These are phyloP conservation scores for Urosaurus nigricauda DNA, from an alignment of 2,797 vertebrate genomes.

Conservation along the genomic window DNA sequence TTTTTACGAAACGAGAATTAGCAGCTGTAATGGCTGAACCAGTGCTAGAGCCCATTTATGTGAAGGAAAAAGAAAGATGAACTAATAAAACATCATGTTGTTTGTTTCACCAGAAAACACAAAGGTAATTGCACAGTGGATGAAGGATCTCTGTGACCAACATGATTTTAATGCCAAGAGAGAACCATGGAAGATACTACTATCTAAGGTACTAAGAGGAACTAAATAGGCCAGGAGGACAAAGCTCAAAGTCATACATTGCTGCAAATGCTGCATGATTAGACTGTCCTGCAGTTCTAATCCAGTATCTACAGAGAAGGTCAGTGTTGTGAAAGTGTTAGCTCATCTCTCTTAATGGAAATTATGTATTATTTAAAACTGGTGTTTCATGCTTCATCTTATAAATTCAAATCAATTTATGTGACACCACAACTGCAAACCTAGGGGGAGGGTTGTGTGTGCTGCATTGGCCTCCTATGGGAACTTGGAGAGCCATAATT, in stretches of 20 bases:
- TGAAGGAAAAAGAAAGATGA: slow-evolving; percentile 5
- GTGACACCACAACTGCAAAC: neutral
- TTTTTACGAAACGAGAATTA: neutral
- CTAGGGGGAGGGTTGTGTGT: accelerated
- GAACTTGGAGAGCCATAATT: too few species aligned
- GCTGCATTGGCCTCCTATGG: too few species aligned
- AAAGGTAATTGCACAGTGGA: slow-evolving; percentile 34
- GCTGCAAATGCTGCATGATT: neutral
- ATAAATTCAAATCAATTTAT: neutral
- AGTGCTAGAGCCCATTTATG: neutral
- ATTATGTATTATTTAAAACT: neutral
- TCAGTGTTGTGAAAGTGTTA: slow-evolving; percentile 2
- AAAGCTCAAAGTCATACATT: slow-evolving; percentile 29
- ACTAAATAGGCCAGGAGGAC: slow-evolving; percentile 34
- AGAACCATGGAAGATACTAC: neutral
- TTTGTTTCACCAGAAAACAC: slow-evolving; percentile 33
- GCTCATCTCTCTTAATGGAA: slow-evolving; percentile 17
- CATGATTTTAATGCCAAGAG: slow-evolving; percentile 16
- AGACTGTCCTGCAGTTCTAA: neutral
- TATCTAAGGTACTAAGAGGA: slow-evolving; percentile 23
- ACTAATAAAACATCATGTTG: neutral
- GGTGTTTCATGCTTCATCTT: neutral
- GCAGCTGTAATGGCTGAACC: neutral
- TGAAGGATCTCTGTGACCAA: slow-evolving; percentile 51
- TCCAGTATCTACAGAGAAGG: slow-evolving; percentile 34